Evolutionary conservation across 2,113 vertebrate species (phyloP).

Genomic region (Dipodomys ordii): DNA sequence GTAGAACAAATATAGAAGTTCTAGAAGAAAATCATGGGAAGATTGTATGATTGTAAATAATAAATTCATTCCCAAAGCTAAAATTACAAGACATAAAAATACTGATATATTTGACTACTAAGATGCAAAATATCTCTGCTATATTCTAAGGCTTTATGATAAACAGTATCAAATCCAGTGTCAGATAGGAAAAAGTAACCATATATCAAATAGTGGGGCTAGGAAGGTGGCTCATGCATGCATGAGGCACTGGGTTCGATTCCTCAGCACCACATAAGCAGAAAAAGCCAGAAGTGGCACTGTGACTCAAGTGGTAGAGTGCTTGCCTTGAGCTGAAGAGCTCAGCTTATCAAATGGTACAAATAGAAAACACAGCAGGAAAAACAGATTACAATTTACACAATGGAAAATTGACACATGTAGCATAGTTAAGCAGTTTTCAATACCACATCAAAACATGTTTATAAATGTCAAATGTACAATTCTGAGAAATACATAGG

Average conservation of each 20-base stretch:
- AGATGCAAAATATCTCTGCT: not conserved
- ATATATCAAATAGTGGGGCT: not conserved
- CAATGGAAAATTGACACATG: not conserved
- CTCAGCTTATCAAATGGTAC: not conserved
- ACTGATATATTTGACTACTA: not conserved
- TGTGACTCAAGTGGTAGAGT: too few relatives aligned
- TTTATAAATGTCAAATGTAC: not conserved
- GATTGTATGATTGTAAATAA: not conserved
- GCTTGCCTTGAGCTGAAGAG: too few relatives aligned
- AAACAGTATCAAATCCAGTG: not conserved
- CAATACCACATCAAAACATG: not conserved
- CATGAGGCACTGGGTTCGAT: too few relatives aligned
- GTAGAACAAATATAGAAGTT: not conserved
- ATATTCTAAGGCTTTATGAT: not conserved
- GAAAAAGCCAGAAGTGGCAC: too few relatives aligned
- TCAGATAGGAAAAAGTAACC: not conserved
- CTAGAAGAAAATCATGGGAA: slow-evolving; percentile 21
- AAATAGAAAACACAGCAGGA: not conserved
- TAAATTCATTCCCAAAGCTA: not conserved
- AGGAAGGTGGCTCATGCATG: too few relatives aligned
- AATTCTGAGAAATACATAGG: not conserved
- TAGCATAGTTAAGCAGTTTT: not conserved
- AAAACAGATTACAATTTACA: not conserved
- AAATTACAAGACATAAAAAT: not conserved
- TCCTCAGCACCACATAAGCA: too few relatives aligned